A percentile compares a stretch with the other conserved stretches of the same genome.
These are phyloP conservation scores for Lamellibrachia satsuma DNA, from an alignment of 2,888 invertebrate genomes.

Conservation along the genomic window DNA sequence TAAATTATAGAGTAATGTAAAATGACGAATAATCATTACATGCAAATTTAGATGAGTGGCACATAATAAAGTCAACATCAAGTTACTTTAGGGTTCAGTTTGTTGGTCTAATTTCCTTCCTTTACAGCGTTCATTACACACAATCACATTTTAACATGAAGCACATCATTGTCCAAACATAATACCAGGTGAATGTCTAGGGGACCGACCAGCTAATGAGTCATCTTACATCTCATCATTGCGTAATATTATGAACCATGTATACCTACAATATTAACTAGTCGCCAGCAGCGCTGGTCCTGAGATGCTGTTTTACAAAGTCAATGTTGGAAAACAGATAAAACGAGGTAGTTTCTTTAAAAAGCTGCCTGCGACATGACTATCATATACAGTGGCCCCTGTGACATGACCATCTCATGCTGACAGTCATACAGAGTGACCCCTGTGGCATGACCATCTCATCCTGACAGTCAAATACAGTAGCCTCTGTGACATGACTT, in stretches of 20 bases:
- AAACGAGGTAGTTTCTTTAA: constrained; percentile 11
- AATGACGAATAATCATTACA: neutral
- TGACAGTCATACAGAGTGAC: neutral
- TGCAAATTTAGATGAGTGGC: neutral
- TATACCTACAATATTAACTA: neutral
- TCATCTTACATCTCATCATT: neutral
- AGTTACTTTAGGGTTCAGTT: neutral
- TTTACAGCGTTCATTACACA: neutral
- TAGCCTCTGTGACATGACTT: too few species aligned
- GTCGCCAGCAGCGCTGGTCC: neutral
- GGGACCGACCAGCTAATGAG: neutral
- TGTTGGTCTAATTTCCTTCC: neutral
- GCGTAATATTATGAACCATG: constrained; percentile 7
- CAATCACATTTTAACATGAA: neutral
- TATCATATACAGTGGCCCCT: neutral
- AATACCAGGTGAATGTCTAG: neutral
- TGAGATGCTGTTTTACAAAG: neutral
- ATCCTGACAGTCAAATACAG: neutral
- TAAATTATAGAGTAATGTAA: too few species aligned
- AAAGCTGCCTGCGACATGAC: neutral
- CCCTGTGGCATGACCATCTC: neutral
- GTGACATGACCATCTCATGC: neutral
- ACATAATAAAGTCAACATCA: neutral
- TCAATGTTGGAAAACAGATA: constrained; percentile 6
- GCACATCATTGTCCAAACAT: neutral